Percentiles rank a stretch among this genome's conserved stretches.
Evolutionary conservation across 1,140 invertebrate species (phyloP).

Genomic region (Drosophila nigromelanica): DNA sequence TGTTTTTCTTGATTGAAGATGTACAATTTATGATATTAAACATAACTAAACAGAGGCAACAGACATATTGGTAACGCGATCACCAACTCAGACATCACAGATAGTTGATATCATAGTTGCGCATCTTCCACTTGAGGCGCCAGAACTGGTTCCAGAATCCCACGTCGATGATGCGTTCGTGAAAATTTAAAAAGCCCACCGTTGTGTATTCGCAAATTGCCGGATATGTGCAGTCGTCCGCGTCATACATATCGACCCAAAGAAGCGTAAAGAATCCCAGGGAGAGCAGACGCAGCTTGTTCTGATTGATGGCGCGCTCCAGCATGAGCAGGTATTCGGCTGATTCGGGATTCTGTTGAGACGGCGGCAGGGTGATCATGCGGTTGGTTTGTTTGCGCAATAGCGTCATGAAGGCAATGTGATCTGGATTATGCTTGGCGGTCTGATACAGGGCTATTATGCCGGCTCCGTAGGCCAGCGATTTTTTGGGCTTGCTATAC

Average conservation of each 20-base stretch:
- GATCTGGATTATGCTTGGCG: conserved; percentile 56
- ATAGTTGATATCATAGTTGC: conserved; percentile 91
- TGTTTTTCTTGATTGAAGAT: conserved; percentile 12
- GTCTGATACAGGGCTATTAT: conserved; percentile 48
- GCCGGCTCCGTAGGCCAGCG: conserved; percentile 79
- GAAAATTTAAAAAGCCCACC: conserved; percentile 86
- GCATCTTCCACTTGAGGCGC: conserved; percentile 88
- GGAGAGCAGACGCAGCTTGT: conserved; percentile 87
- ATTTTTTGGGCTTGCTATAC: conserved; percentile 85
- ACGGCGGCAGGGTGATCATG: conserved; percentile 87
- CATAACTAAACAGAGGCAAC: conserved; percentile 56
- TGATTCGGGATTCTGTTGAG: conserved; percentile 88
- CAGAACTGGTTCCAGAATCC: conserved; percentile 91
- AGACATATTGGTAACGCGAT: conserved; percentile 4
- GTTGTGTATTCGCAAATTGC: conserved; percentile 89
- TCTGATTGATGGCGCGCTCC: conserved; percentile 87
- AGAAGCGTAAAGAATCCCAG: conserved; percentile 90
- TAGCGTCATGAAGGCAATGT: conserved; percentile 54
- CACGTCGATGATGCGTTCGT: conserved; percentile 89
- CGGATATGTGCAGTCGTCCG: conserved; percentile 88
- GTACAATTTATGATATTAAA: conserved; percentile 82
- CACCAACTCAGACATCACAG: conserved; percentile 46
- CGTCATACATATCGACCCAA: conserved; percentile 89
- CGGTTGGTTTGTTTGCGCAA: conserved; percentile 84
- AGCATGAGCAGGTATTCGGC: conserved; percentile 87